Evolutionary conservation across 2,888 invertebrate species (phyloP).

Genomic region (Slavum lentiscoides): DNA sequence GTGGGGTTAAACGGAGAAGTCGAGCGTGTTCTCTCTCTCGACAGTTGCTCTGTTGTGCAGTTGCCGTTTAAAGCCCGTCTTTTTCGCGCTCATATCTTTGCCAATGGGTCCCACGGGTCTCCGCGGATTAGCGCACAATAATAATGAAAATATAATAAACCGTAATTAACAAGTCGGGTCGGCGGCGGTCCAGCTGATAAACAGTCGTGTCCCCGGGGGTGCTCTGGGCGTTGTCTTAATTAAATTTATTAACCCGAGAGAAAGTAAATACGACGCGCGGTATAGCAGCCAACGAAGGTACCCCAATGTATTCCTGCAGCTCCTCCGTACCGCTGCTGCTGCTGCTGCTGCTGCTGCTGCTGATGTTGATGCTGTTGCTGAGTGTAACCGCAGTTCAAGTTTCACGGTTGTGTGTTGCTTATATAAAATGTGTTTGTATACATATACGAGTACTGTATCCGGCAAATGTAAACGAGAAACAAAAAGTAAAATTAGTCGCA

Average conservation of each 20-base stretch:
- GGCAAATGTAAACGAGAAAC: background rate
- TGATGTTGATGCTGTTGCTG: too few species aligned
- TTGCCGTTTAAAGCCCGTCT: conserved; percentile 3
- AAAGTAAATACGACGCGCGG: conserved; percentile 2
- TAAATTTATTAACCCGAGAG: conserved; percentile 43
- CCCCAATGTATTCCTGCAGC: background rate
- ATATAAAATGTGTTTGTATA: background rate
- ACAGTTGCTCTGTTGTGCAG: too few species aligned
- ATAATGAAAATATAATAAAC: conserved; percentile 53
- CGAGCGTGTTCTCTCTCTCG: background rate
- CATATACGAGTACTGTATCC: too few species aligned
- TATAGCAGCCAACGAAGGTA: background rate
- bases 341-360: too few species aligned
- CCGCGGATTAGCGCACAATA: conserved; percentile 45
- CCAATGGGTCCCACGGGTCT: conserved; percentile 34
- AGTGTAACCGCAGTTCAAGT: background rate
- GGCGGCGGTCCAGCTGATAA: conserved; percentile 38
- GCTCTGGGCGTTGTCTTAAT: conserved; percentile 46
- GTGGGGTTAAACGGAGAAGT: background rate
- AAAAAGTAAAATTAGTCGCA: conserved; percentile 21
- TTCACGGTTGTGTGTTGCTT: background rate
- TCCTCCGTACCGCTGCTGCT: too few species aligned
- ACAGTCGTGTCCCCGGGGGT: conserved; percentile 39
- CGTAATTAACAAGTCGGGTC: conserved; percentile 44
- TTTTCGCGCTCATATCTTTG: conserved; percentile 9